Conservation (phyloP, 2,113 vertebrate species). For the Pomatostomus ruficeps region DNA sequence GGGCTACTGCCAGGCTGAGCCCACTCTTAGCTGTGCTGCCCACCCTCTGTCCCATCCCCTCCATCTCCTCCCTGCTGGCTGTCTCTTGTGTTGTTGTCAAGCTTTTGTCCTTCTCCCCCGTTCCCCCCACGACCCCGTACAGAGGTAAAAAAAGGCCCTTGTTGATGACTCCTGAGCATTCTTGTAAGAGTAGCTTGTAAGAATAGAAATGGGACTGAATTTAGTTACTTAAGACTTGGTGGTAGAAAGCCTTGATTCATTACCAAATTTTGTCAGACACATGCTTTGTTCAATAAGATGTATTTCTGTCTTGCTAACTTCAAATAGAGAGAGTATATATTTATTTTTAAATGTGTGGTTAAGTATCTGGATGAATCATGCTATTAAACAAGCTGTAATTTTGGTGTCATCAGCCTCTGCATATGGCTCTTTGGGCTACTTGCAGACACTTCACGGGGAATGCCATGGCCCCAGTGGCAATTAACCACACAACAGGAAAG, state of each 20-base stretch:
- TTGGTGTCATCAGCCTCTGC: background rate
- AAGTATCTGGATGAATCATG: background rate
- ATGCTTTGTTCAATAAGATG: background rate
- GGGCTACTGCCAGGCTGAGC: background rate
- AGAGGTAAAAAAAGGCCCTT: background rate
- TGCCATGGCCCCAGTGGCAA: background rate
- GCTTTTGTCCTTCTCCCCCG: background rate
- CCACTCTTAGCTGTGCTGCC: background rate
- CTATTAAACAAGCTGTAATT: background rate
- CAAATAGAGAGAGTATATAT: background rate
- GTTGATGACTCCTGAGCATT: background rate
- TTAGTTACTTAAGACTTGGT: background rate
- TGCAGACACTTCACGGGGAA: background rate
- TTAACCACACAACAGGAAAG: background rate
- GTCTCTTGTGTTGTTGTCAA: background rate
- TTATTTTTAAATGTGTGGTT: background rate
- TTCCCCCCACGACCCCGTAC: background rate
- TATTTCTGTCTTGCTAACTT: background rate
- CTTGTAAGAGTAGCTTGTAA: background rate
- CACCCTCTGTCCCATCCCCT: background rate
- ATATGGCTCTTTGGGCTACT: background rate
- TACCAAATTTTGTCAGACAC: background rate
- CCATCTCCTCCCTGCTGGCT: background rate
- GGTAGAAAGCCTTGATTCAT: background rate
- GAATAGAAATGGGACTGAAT: background rate